phyloP scores from a whole-genome alignment of 2,113 vertebrate genomes.

The Panthera leo region DNA sequence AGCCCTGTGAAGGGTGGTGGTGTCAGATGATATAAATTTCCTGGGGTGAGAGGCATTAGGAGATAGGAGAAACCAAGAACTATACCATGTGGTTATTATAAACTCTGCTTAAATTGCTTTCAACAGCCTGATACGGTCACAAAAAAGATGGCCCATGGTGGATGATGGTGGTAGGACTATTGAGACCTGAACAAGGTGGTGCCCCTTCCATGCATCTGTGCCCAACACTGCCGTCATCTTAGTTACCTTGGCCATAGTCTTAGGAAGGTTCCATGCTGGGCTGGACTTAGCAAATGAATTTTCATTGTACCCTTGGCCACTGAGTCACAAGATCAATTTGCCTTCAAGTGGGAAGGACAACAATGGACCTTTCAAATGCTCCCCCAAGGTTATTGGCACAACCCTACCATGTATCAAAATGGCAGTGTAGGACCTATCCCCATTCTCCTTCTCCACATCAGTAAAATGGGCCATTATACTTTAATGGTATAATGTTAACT shows the following conservation, averaged over 20 bases:
- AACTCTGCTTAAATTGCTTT: rapidly evolving
- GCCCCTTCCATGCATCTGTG: not conserved
- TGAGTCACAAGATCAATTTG: not conserved
- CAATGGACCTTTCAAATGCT: not conserved
- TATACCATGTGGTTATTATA: not conserved
- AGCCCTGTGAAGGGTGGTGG: not conserved
- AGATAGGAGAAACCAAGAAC: not conserved
- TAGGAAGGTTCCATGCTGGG: not conserved
- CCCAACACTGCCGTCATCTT: not conserved
- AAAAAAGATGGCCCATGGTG: not conserved
- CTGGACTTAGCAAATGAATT: not conserved
- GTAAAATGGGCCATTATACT: not conserved
- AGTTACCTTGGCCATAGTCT: not conserved
- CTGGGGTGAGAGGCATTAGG: not conserved
- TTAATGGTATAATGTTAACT: not conserved
- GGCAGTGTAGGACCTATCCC: not conserved
- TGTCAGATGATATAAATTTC: not conserved
- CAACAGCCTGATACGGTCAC: not conserved
- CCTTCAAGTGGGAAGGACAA: not conserved
- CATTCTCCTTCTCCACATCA: not conserved
- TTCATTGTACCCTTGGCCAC: not conserved
- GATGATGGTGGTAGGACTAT: not conserved
- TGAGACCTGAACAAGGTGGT: not conserved
- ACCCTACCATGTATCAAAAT: not conserved
- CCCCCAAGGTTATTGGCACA: not conserved